Conservation (phyloP, 2,797 vertebrate species). For the Synanceia verrucosa region DNA sequence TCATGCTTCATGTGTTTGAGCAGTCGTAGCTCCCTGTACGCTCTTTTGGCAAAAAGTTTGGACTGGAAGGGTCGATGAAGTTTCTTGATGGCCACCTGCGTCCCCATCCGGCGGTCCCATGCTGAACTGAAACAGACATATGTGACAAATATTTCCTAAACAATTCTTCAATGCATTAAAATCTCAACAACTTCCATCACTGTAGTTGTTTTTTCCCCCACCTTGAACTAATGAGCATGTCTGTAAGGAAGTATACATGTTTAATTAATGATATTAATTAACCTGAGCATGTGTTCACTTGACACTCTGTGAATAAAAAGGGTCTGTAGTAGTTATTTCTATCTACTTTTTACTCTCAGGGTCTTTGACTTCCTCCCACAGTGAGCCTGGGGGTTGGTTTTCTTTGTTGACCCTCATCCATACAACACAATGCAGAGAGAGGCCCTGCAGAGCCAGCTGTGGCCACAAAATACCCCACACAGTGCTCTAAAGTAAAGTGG, state of each 20-base stretch:
- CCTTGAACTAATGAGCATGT: too few relatives aligned
- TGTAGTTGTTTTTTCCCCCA: not conserved
- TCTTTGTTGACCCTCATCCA: conserved; percentile 72
- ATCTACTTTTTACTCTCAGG: conserved; percentile 22
- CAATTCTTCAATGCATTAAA: not conserved
- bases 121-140: conserved; percentile 84
- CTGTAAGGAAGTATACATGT: not conserved
- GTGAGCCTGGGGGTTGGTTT: conserved; percentile 50
- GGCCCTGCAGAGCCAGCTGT: conserved; percentile 55
- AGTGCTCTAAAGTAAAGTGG: too few relatives aligned
- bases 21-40: conserved; percentile 91
- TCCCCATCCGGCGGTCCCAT: conserved; percentile 82
- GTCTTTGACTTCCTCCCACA: conserved; percentile 61
- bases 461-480: conserved; percentile 17
- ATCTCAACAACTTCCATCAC: not conserved
- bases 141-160: not conserved
- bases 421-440: conserved; percentile 66
- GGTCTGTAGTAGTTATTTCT: not conserved
- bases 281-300: not conserved
- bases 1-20: conserved; percentile 96
- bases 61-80: conserved; percentile 95
- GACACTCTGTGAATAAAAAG: not conserved
- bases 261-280: not conserved
- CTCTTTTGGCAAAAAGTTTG: conserved; percentile 92
- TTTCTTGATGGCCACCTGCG: conserved; percentile 94